Conservation (phyloP, 2,113 vertebrate species). For the Vulpes lagopus region DNA sequence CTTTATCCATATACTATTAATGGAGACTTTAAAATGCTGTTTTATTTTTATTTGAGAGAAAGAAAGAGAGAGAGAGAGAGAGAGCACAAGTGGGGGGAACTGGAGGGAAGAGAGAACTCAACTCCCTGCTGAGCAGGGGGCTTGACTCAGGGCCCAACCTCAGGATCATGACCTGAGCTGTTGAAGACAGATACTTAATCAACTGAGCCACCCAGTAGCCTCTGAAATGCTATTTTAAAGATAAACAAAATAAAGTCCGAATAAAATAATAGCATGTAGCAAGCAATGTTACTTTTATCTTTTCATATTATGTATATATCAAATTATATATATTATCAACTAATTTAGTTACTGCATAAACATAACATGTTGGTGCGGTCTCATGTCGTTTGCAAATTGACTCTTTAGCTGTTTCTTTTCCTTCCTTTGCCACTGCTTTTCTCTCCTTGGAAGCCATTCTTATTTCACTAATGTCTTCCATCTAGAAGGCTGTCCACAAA, state of each 20-base stretch:
- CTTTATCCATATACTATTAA: background rate
- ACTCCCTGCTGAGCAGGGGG: background rate
- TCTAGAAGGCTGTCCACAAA: background rate
- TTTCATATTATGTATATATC: background rate
- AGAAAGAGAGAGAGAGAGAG: background rate
- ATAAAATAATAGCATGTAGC: background rate
- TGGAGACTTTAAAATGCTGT: background rate
- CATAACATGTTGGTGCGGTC: background rate
- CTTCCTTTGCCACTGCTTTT: background rate
- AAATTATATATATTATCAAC: background rate
- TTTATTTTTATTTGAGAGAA: background rate
- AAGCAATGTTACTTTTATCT: background rate
- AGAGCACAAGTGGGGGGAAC: background rate
- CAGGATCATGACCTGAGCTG: background rate
- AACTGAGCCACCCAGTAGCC: background rate
- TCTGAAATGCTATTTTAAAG: background rate
- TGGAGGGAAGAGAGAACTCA: background rate
- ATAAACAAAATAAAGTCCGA: background rate
- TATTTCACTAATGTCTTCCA: background rate
- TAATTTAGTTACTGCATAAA: background rate
- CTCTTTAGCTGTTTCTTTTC: background rate
- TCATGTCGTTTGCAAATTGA: background rate
- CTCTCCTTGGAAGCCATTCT: background rate
- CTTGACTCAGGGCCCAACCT: background rate
- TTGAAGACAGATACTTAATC: background rate